Evolutionary conservation across 2,888 invertebrate genomes (phyloP), one percentile per base, ranked within the genome.

Genomic region (Ectemnius continuus): DNA sequence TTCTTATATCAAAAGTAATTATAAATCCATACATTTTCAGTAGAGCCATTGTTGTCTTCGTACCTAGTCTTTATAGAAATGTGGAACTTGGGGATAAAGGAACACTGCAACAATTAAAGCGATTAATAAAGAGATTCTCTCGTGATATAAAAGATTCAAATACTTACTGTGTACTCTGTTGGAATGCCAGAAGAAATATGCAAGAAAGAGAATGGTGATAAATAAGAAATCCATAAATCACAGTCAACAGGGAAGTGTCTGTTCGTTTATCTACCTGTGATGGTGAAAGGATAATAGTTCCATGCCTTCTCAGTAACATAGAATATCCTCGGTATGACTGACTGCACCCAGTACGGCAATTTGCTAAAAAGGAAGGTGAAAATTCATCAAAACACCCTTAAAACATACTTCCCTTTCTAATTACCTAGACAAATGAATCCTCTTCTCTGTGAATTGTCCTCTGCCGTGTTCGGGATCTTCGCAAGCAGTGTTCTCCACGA

Each of bases 271-370:
- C 28, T 93, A 95, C 95, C 95, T 91, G 96, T 97, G 66, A 96
- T 94, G 20, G 97, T 97, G 86, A 94, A 97, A 13, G 98, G 98
- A 92, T 97, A 98, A 91, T 96, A 98, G 91, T 98, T 98, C 97
- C 97, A 98, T 14, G 97, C 97, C 89, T 97, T 97, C 91, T 98
- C 98, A 71, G 96, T 97, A 18, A 98, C 94, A 91, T 98, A 98
- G 92, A 98, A 97, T 89, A 98, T 95, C 91, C 95, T 95, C 79
- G 98, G 98, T 87, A 96, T 94, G 84, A 98, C 91, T 3, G 96
- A 94, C 91, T 97, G 96, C 67, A 97, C 92, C 97, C 97, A 98
- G 47, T 82, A 84, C 18, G 98, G 98, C 75, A 98, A 93, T 85
- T 97, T 96, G 89, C 97, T 97, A 91, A 61, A 93, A 14, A 0